phyloP scores from a whole-genome alignment of 2,797 vertebrate species.

The Enteromius thamalakanensis region DNA sequence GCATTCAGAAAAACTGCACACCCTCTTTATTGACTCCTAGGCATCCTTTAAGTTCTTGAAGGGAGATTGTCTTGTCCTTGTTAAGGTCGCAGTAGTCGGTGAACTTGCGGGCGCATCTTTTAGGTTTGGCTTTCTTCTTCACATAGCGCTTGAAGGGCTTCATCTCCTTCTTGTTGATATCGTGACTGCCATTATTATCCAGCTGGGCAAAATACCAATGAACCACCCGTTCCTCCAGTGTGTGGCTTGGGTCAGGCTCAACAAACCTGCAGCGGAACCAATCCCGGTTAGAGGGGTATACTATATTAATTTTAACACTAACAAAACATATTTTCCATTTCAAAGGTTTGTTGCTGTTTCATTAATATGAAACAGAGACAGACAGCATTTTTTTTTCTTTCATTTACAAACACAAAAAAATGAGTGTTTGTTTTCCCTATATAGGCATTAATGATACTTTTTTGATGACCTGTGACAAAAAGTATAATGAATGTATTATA shows the following conservation, averaged over 20 bases:
- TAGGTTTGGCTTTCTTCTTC: conserved; percentile 99
- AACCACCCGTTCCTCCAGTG: conserved; percentile 94
- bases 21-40: conserved; percentile 95
- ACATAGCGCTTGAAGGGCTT: conserved; percentile 97
- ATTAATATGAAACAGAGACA: background rate
- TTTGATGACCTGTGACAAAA: background rate
- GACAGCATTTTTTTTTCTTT: background rate
- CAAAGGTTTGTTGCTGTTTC: background rate
- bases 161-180: conserved; percentile 95
- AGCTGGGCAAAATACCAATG: conserved; percentile 98
- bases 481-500: too few relatives aligned
- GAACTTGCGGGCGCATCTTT: conserved; percentile 96
- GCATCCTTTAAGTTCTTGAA: conserved; percentile 95
- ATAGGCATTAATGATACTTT: too few relatives aligned
- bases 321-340: background rate
- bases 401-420: too few relatives aligned
- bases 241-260: conserved; percentile 96
- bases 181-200: conserved; percentile 91
- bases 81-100: conserved; percentile 98
- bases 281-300: conserved; percentile 20
- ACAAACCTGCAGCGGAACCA: conserved; percentile 81
- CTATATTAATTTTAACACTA: background rate
- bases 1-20: conserved; percentile 69
- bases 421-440: too few relatives aligned
- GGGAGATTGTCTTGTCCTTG: conserved; percentile 93